Percentiles rank a stretch among this genome's conserved stretches.
Evolutionary conservation across 2,113 vertebrate genomes (phyloP).

Genomic region (Prinia subflava): DNA sequence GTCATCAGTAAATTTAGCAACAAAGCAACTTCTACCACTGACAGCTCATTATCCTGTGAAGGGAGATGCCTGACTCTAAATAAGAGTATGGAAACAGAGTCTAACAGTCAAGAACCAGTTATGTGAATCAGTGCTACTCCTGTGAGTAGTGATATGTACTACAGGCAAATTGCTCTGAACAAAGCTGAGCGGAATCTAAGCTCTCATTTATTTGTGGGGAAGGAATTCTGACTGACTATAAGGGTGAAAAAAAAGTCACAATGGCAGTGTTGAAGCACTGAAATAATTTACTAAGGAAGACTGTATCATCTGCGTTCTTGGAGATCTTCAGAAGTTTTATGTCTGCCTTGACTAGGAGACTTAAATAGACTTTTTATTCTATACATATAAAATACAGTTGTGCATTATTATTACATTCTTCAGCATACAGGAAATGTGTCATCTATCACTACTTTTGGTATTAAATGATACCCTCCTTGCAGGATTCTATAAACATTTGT

Average conservation of each 20-base stretch:
- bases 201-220: background rate
- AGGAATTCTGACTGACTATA: background rate
- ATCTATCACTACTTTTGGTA: background rate
- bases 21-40: background rate
- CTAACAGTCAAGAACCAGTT: background rate
- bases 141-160: background rate
- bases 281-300: background rate
- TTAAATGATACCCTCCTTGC: background rate
- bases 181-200: background rate
- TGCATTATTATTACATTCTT: background rate
- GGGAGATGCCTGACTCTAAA: background rate
- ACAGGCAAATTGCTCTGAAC: background rate
- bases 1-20: conserved; percentile 35
- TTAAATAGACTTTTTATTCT: background rate
- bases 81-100: background rate
- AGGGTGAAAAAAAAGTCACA: background rate
- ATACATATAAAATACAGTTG: background rate
- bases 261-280: background rate
- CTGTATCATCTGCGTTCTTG: background rate
- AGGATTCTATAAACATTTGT: background rate
- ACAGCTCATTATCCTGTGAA: background rate
- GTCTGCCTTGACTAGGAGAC: background rate
- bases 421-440: background rate
- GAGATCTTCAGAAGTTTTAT: background rate
- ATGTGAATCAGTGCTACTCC: background rate